Evolutionary conservation across 2,113 vertebrate species (phyloP).

Genomic region (Drymodes brunneopygia): DNA sequence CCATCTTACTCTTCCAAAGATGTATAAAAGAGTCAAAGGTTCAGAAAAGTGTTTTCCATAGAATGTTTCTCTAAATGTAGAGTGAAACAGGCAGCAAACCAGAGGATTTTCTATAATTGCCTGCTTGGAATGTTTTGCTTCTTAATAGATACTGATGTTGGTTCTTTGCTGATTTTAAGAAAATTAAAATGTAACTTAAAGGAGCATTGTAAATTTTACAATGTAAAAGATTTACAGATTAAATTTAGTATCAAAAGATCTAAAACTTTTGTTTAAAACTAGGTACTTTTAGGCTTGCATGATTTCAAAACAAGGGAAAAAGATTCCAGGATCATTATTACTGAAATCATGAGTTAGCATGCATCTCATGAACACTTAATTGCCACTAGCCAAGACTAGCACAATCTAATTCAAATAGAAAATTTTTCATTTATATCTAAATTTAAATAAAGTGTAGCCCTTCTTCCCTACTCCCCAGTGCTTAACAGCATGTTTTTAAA

Average conservation of each 20-base stretch:
- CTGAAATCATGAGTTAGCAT: not conserved
- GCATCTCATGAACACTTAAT: not conserved
- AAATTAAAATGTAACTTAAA: not conserved
- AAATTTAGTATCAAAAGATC: not conserved
- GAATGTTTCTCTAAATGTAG: not conserved
- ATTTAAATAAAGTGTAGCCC: not conserved
- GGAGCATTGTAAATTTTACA: not conserved
- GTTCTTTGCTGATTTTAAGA: not conserved
- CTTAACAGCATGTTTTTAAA: not conserved
- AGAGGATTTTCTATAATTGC: not conserved
- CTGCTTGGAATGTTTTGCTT: not conserved
- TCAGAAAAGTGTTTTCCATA: not conserved
- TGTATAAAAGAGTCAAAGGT: not conserved
- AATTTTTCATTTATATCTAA: not conserved
- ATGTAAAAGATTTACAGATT: not conserved
- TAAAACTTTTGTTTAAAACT: not conserved
- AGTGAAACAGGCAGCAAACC: not conserved
- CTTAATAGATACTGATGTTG: not conserved
- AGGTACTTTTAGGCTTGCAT: not conserved
- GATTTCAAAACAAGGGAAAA: not conserved
- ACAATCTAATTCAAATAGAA: not conserved
- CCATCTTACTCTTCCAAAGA: not conserved
- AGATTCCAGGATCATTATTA: not conserved
- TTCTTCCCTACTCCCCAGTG: not conserved
- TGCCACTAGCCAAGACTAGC: not conserved